Percentiles rank a stretch among this genome's conserved stretches.
phyloP scores from a whole-genome alignment of 2,797 vertebrate genomes.

The Xenentodon cancila region DNA sequence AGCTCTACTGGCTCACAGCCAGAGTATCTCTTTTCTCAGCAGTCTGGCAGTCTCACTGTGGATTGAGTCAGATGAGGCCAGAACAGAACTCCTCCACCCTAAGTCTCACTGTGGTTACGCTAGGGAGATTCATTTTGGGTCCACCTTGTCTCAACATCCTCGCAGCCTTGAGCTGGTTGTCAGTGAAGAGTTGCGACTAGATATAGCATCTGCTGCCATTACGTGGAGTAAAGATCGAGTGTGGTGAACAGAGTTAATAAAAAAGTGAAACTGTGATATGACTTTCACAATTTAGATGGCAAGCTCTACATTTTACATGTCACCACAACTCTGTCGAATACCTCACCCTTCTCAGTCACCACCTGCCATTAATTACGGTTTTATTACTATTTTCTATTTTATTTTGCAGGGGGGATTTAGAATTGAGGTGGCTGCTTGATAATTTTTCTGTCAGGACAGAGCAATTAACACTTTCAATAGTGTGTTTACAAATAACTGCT shows the following conservation, averaged over 20 bases:
- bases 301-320: not conserved
- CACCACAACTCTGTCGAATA: too few species aligned
- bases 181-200: not conserved
- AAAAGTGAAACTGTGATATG: not conserved
- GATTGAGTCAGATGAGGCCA: conserved; percentile 7
- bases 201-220: conserved; percentile 3
- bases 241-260: not conserved
- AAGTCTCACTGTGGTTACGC: not conserved
- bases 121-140: not conserved
- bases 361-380: not conserved
- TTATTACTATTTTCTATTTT: not conserved
- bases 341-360: too few species aligned
- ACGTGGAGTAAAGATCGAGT: not conserved
- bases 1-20: conserved; percentile 7
- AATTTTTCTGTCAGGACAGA: not conserved
- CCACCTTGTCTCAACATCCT: not conserved
- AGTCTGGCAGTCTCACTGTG: not conserved
- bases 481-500: conserved; percentile 18
- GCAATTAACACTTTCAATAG: not conserved
- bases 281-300: not conserved
- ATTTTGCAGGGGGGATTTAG: too few species aligned
- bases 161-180: conserved; percentile 3
- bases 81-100: not conserved
- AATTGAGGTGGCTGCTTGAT: not conserved
- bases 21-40: not conserved